These are phyloP conservation scores for Trachelus tabidus DNA, from an alignment of 2,888 invertebrate genomes.

Conservation along the genomic window DNA sequence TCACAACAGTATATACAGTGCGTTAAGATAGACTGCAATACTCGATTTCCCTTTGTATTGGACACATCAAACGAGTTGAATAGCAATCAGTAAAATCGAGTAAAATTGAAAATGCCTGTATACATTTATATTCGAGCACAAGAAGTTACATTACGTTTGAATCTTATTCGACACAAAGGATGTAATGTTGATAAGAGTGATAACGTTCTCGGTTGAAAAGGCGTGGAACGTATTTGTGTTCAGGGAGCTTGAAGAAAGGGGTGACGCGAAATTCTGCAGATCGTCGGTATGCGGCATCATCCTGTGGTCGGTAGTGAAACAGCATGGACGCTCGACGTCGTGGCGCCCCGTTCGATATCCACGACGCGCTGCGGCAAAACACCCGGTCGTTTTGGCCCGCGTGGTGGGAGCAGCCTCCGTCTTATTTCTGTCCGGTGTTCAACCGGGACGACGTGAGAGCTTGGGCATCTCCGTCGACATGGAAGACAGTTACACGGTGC, in stretches of 20 bases:
- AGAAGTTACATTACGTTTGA: not conserved
- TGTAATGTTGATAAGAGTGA: not conserved
- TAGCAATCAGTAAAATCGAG: not conserved
- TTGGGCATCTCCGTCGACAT: slow-evolving; percentile 36
- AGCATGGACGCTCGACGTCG: slow-evolving; percentile 23
- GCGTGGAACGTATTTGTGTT: too few species aligned
- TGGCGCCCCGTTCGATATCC: slow-evolving; percentile 45
- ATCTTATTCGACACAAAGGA: not conserved
- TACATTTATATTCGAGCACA: not conserved
- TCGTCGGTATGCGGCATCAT: not conserved
- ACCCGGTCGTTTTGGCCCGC: slow-evolving; percentile 19
- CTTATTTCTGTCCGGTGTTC: slow-evolving; percentile 56
- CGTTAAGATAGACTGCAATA: not conserved
- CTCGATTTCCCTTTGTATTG: not conserved
- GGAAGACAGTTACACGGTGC: slow-evolving; percentile 63
- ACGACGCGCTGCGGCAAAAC: slow-evolving; percentile 50
- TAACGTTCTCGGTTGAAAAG: not conserved
- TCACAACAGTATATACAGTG: not conserved
- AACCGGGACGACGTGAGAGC: slow-evolving; percentile 18
- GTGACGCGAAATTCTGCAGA: not conserved
- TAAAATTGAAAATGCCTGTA: not conserved
- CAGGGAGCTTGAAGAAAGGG: not conserved
- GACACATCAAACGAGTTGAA: not conserved
- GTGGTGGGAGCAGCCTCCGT: slow-evolving; percentile 56
- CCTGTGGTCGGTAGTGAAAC: not conserved